Base-by-base conservation (phyloP, 2,888 invertebrate species). In the Andrena marginata region DNA sequence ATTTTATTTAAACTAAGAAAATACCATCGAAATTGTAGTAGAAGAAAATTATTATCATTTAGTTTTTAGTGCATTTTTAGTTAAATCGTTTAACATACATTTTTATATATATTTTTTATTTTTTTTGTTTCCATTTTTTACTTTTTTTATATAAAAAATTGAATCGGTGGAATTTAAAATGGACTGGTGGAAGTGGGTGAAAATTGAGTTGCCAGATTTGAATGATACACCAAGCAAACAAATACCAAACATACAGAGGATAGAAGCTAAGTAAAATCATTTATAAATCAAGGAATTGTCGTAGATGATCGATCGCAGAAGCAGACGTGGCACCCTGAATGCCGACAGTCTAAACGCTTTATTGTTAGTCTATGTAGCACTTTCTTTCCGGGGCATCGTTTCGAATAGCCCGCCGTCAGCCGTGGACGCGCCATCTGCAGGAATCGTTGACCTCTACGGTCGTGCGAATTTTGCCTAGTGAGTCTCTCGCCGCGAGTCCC, bases 301-400 rank as follows among this genome's bases (percentile, higher is more conserved):
- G 67, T 69, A 51, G 10, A 23, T 54, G 80, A 78, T 68, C 49
- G 42, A 72, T 78, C 64, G 86, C 77, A 85, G 86, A 82, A 79
- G 76, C 71, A 7, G 48, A 26, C 72, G 72, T 71, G 70, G 68
- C 73, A 64, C 49, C 49, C 54, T 49, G 60, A 20, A 62, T 26
- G 42, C 33, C 74, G 64, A 59, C 54, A 62, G 13, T 29, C 13
- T 62, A 33, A n/a, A 56, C 60, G 26, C 49, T 62, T 59, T 65
- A 23, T 23, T 23, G 23, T 23, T 23, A 49, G 70, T 64, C 62
- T 33, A 59, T 62, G 23, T 33, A 26, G 64, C 31, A 16, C 29
- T 48, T 65, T 73, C 69, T 49, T 70, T 65, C 7, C 51, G 16
- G 4, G 13, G 13, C 42, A 42, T 8, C 42, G 5, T 60, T 29